Conservation (phyloP, 1,140 invertebrate genomes). For the Ceratina calcarata region DNA sequence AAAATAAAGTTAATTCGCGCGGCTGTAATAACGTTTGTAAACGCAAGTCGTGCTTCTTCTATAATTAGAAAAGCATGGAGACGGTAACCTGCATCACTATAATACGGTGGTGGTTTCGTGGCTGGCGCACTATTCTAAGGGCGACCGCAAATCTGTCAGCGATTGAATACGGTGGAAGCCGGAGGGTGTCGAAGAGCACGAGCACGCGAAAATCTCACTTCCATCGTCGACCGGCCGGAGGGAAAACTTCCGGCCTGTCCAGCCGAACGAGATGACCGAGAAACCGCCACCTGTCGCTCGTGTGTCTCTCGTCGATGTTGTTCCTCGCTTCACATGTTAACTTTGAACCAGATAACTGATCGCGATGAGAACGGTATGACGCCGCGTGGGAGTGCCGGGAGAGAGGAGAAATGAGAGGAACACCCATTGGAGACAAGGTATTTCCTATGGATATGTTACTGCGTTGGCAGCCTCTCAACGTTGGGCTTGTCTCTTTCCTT, state of each 20-base stretch:
- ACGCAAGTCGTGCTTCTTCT: too few relatives aligned
- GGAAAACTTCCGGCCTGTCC: constrained; percentile 61
- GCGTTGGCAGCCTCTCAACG: constrained; percentile 7
- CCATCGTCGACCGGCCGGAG: constrained; percentile 40
- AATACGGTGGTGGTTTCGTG: neutral
- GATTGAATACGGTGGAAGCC: constrained; percentile 50
- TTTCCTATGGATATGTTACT: neutral
- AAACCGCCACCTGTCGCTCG: constrained; percentile 48
- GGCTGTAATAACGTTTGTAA: too few relatives aligned
- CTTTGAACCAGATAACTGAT: constrained; percentile 3
- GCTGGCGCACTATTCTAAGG: constrained; percentile 76
- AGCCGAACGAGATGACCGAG: neutral
- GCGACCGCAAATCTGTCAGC: constrained; percentile 79
- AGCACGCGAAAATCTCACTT: constrained; percentile 48
- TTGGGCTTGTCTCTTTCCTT: neutral
- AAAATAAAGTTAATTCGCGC: too few relatives aligned
- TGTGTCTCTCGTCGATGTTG: constrained; percentile 15
- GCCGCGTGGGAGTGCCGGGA: neutral
- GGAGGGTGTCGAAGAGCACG: constrained; percentile 17
- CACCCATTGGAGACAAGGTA: constrained; percentile 29
- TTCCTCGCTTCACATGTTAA: neutral
- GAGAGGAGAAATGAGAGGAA: neutral
- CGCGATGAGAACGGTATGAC: constrained; percentile 7
- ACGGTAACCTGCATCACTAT: too few relatives aligned
- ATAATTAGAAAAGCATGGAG: too few relatives aligned